Evolutionary conservation across 2,797 vertebrate genomes (phyloP).

Genomic region (Gephyroberyx darwinii): DNA sequence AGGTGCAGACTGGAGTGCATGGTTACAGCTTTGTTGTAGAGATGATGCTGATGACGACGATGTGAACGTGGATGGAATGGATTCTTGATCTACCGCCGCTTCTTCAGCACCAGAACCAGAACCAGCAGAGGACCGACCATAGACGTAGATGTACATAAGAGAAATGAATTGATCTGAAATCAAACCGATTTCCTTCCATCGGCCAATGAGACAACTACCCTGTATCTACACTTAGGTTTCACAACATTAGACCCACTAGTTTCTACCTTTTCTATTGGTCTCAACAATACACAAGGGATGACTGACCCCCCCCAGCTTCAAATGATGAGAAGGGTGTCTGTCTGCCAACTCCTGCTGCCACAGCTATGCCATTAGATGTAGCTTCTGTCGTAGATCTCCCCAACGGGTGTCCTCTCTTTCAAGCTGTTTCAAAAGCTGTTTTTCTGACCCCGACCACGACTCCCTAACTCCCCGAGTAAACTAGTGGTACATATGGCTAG

Average conservation of each 20-base stretch:
- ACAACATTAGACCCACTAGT: too few species aligned
- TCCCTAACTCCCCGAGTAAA: not conserved
- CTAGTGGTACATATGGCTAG: not conserved
- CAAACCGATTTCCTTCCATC: too few species aligned
- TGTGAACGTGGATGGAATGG: not conserved
- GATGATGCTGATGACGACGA: not conserved
- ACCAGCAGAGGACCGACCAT: not conserved
- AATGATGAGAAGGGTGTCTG: too few species aligned
- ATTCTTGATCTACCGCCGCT: not conserved
- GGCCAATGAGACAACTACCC: not conserved
- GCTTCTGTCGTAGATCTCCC: too few species aligned
- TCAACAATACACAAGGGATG: too few species aligned
- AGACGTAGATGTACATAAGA: not conserved
- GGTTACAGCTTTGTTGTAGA: slow-evolving; percentile 23
- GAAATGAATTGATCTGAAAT: too few species aligned
- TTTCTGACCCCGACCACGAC: not conserved
- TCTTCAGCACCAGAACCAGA: not conserved
- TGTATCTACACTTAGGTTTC: not conserved
- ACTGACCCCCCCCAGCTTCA: too few species aligned
- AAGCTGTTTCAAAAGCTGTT: not conserved
- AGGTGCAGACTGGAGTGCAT: not conserved
- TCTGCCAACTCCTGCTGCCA: too few species aligned
- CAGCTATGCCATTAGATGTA: too few species aligned
- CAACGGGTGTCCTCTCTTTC: too few species aligned
- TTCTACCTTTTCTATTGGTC: too few species aligned